Conservation (phyloP, 2,888 invertebrate genomes). For the Drosophila paucipuncta region DNA sequence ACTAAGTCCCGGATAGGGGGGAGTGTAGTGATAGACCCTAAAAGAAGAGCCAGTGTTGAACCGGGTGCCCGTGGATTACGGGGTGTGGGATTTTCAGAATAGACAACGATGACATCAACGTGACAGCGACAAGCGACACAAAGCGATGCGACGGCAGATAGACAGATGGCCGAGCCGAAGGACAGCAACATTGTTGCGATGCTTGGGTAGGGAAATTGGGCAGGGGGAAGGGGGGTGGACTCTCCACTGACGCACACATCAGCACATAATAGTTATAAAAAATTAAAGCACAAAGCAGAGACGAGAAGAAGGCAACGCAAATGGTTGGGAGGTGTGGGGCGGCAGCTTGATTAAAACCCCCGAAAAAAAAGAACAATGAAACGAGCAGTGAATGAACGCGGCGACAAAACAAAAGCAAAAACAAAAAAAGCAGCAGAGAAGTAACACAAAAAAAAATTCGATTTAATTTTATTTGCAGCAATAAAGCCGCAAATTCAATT, state of each 20-base stretch:
- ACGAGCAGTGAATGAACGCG: conserved; percentile 10
- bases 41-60: background rate
- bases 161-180: conserved; percentile 41
- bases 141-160: conserved; percentile 46
- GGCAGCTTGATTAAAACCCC: conserved; percentile 15
- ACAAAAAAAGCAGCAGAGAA: conserved; percentile 15
- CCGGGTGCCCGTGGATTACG: background rate
- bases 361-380: conserved; percentile 21
- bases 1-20: background rate
- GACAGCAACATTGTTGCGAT: conserved; percentile 20
- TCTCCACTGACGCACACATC: conserved; percentile 69
- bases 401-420: conserved; percentile 20
- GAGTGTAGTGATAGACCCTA: background rate
- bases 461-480: conserved; percentile 83
- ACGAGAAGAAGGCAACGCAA: conserved; percentile 22
- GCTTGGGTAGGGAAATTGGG: background rate
- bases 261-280: conserved; percentile 75
- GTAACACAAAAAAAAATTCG: conserved; percentile 58
- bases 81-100: background rate
- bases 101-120: conserved; percentile 56
- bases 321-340: background rate
- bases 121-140: conserved; percentile 57
- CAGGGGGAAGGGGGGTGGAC: background rate
- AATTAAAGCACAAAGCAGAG: conserved; percentile 55
- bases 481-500: conserved; percentile 83